Evolutionary conservation across 2,113 vertebrate genomes (phyloP).

Genomic region (Myanophis thanlyinensis): DNA sequence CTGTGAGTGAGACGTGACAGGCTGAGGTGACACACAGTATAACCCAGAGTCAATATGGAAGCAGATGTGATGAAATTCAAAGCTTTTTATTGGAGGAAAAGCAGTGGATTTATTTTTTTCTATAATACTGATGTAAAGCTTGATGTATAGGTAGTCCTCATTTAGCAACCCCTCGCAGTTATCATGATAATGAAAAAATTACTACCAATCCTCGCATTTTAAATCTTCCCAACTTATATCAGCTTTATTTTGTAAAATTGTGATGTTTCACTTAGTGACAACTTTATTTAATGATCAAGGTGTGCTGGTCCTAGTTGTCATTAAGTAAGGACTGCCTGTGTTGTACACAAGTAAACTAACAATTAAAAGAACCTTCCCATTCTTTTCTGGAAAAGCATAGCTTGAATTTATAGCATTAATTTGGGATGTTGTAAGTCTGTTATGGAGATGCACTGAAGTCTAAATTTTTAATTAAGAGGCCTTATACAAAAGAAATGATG

Average conservation of each 20-base stretch:
- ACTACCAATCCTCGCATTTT: neutral
- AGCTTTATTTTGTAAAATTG: neutral
- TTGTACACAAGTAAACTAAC: neutral
- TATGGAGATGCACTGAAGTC: neutral
- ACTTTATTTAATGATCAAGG: neutral
- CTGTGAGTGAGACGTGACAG: neutral
- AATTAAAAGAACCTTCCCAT: neutral
- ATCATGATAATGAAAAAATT: neutral
- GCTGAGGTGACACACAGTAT: neutral
- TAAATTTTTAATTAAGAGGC: neutral
- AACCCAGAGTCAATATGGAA: neutral
- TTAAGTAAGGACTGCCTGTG: neutral
- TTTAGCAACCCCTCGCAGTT: neutral
- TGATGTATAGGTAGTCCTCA: neutral
- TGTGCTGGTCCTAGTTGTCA: neutral
- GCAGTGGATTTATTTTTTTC: neutral
- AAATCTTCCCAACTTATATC: neutral
- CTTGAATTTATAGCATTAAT: neutral
- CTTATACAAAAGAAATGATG: neutral
- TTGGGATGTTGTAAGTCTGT: neutral
- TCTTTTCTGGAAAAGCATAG: neutral
- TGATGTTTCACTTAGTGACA: neutral
- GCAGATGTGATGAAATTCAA: neutral
- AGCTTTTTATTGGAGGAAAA: neutral
- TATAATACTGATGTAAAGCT: neutral